These are phyloP conservation scores for Rafetus swinhoei DNA, from an alignment of 2,113 vertebrate species.

Conservation along the genomic window DNA sequence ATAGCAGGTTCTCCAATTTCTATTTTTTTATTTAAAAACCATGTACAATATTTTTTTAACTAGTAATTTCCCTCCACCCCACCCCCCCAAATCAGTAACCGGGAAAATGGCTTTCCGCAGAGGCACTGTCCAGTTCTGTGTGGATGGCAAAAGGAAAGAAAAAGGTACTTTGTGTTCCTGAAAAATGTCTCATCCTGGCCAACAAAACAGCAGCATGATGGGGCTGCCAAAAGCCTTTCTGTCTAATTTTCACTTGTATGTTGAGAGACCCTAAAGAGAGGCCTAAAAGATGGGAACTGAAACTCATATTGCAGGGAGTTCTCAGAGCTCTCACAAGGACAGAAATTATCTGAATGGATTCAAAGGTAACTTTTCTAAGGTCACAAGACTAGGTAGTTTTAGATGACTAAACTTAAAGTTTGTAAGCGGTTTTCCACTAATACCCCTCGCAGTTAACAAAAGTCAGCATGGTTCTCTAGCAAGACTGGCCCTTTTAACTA, in stretches of 20 bases:
- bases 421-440: not conserved
- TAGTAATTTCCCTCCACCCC: not conserved
- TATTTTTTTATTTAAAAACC: not conserved
- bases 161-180: not conserved
- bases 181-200: not conserved
- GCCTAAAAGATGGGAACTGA: not conserved
- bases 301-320: not conserved
- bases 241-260: not conserved
- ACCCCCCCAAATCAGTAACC: not conserved
- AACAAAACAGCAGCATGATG: not conserved
- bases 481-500: not conserved
- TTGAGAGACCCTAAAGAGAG: not conserved
- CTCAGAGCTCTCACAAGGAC: not conserved
- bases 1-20: not conserved
- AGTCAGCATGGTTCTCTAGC: not conserved
- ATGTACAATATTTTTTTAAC: not conserved
- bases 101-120: not conserved
- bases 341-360: not conserved
- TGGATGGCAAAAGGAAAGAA: not conserved
- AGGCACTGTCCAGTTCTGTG: not conserved
- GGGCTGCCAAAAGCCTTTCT: not conserved
- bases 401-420: not conserved
- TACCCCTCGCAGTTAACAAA: not conserved
- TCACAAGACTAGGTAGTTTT: too few relatives aligned
- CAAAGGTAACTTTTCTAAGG: not conserved